Evolutionary conservation across 2,113 vertebrate species (phyloP).

Genomic region (Thalassoma bifasciatum): DNA sequence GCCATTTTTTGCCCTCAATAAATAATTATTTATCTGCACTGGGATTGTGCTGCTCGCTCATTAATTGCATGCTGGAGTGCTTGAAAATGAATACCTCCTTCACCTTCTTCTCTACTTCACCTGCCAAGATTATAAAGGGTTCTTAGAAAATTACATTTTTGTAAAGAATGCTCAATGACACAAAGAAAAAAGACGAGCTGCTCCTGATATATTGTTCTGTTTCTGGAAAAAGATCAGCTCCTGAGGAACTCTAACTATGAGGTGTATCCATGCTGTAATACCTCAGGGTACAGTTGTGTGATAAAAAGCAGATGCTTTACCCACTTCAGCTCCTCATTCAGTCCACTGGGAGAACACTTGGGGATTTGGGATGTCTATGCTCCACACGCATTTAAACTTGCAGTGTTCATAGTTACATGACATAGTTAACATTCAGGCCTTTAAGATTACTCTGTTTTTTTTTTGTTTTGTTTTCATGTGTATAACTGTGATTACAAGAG

Average conservation of each 20-base stretch:
- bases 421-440: background rate
- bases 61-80: background rate
- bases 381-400: background rate
- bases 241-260: conserved; percentile 2
- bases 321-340: conserved; percentile 25
- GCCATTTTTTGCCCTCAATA: background rate
- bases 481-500: no score
- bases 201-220: no score
- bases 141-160: background rate
- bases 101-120: background rate
- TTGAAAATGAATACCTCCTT: no score
- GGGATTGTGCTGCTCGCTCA: background rate
- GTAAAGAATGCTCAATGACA: no score
- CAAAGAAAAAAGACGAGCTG: no score
- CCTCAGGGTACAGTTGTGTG: conserved; percentile 18
- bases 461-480: no score
- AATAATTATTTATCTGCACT: background rate
- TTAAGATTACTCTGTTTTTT: no score
- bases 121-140: background rate
- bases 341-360: conserved; percentile 44
- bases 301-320: conserved; percentile 42
- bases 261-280: background rate
- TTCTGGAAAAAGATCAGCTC: background rate
- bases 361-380: background rate
- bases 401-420: background rate